Evolutionary conservation across 2,113 vertebrate genomes (phyloP).

Genomic region (Salminus brasiliensis): DNA sequence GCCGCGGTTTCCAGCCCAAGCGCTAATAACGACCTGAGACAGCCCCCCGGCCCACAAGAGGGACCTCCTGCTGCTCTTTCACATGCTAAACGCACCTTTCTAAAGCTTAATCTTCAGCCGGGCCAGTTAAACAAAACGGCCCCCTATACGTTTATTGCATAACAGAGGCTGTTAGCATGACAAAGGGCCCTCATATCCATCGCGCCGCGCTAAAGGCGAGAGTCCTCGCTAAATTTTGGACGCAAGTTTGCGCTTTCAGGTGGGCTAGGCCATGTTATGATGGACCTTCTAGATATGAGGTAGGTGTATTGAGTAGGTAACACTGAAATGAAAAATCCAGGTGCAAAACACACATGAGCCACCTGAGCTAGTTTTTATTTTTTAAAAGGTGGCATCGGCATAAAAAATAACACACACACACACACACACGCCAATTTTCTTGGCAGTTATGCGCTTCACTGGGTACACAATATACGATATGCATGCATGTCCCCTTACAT

Average conservation of each 20-base stretch:
- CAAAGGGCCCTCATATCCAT: conserved; percentile 55
- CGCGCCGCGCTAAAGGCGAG: conserved; percentile 26
- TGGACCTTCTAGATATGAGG: too few relatives aligned
- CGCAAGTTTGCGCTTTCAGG: conserved; percentile 1
- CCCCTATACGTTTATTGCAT: conserved; percentile 51
- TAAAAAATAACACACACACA: conserved; percentile 8
- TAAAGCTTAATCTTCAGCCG: conserved; percentile 61
- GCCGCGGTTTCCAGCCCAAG: conserved; percentile 58
- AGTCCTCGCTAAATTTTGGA: conserved; percentile 9
- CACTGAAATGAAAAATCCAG: not conserved
- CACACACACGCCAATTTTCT: conserved; percentile 18
- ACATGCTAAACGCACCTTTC: conserved; percentile 66
- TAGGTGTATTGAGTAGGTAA: not conserved
- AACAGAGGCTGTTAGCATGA: conserved; percentile 58
- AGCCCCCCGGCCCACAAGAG: conserved; percentile 31
- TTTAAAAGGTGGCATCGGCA: not conserved
- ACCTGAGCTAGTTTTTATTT: too few relatives aligned
- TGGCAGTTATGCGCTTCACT: conserved; percentile 21
- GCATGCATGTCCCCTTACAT: conserved; percentile 57
- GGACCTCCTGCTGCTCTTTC: conserved; percentile 67
- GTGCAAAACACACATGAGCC: not conserved
- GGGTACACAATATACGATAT: conserved; percentile 29
- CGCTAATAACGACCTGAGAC: conserved; percentile 49
- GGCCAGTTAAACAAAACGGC: conserved; percentile 59
- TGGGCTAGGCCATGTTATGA: not conserved